Evolutionary conservation across 92 coral and sea anemone genomes (phyloP).

Genomic region (Epizoanthus fatuus): DNA sequence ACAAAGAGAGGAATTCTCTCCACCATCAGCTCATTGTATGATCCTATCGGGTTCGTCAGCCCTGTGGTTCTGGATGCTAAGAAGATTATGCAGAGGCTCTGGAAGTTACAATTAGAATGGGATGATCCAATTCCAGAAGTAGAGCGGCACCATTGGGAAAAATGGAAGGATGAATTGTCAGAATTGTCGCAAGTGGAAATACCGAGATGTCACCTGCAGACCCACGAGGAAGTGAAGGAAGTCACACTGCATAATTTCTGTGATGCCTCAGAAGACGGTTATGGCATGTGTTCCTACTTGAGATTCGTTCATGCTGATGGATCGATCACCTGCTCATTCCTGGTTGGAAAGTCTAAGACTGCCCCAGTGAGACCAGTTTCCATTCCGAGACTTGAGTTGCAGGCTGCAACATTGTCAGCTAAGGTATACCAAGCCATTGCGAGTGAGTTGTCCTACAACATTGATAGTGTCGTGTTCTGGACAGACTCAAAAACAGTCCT

Average conservation of each 20-base stretch:
- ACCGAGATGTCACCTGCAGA: slow-evolving; percentile 53
- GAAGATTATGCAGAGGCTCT: slow-evolving; percentile 56
- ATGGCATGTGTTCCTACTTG: slow-evolving; percentile 59
- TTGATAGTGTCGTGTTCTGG: slow-evolving; percentile 47
- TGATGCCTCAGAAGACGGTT: slow-evolving; percentile 61
- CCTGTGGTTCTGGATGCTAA: slow-evolving; percentile 68
- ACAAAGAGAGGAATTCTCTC: slow-evolving; percentile 69
- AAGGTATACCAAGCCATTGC: slow-evolving; percentile 39
- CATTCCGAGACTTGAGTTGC: slow-evolving; percentile 29
- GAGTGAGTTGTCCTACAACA: slow-evolving; percentile 41
- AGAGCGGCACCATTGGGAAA: slow-evolving; percentile 41
- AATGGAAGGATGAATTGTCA: slow-evolving; percentile 13
- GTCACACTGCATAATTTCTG: slow-evolving; percentile 59
- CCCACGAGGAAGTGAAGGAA: slow-evolving; percentile 19
- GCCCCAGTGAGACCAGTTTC: slow-evolving; percentile 13
- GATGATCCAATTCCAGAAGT: slow-evolving; percentile 62
- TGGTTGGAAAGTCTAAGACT: slow-evolving; percentile 52
- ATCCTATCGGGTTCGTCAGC: slow-evolving; percentile 59
- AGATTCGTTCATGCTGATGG: slow-evolving; percentile 60
- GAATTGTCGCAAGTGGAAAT: slow-evolving; percentile 46
- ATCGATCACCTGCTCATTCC: slow-evolving; percentile 42
- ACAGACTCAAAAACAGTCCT: slow-evolving; percentile 44
- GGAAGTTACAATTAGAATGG: slow-evolving; percentile 54
- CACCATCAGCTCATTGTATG: slow-evolving; percentile 54
- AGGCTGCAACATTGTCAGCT: slow-evolving; percentile 23